Base-by-base conservation (phyloP, 2,113 vertebrate species). In the Alligator mississippiensis region DNA sequence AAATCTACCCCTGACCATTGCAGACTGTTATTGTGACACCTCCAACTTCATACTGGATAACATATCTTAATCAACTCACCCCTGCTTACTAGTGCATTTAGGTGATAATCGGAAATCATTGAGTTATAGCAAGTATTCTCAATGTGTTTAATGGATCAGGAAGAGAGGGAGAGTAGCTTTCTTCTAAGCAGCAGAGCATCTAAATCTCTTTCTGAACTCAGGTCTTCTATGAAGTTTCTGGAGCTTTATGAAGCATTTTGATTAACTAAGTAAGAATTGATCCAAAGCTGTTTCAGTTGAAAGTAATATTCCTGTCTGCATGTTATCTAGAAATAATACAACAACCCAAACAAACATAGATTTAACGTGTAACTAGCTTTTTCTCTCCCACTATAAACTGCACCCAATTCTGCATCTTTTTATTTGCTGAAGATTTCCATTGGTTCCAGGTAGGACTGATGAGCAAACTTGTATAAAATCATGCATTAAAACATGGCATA, bases 241-340 rank as follows among this genome's bases (percentile, higher is more conserved):
- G 62, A 25, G 83, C 77, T 64, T 59, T 47, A 17, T 25, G 70
- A 87, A 59, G 70, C 64, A 79, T 82, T 82, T 64, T 87, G 61
- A n/a, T 82, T 93, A 85, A 88, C 95, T 93, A 84, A 88, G 80
- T 88, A 94, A 72, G 63, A 93, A 80, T 60, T 78, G 59, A 88
- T 80, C 80, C 62, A 83, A 81, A 85, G 62, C 80, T 54, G 80
- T 24, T 68, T 11, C 60, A 76, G 16, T 12, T 47, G 22, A 79
- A 89, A 24, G n/a, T 75, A 93, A 14, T 22, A 77, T 28, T 38
- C 17, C 59, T 83, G 2, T 58, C 54, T 87, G 76, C 58, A 85
- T 61, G 83, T 54, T 9, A 83, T 17, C 58, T 28, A 59, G 61
- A 74, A 94, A 84, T 94, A 90, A 85, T 47, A 47, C 47, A 93